These are phyloP conservation scores for Glyphotaelius pellucidus DNA, from an alignment of 2,888 invertebrate genomes.

Conservation along the genomic window DNA sequence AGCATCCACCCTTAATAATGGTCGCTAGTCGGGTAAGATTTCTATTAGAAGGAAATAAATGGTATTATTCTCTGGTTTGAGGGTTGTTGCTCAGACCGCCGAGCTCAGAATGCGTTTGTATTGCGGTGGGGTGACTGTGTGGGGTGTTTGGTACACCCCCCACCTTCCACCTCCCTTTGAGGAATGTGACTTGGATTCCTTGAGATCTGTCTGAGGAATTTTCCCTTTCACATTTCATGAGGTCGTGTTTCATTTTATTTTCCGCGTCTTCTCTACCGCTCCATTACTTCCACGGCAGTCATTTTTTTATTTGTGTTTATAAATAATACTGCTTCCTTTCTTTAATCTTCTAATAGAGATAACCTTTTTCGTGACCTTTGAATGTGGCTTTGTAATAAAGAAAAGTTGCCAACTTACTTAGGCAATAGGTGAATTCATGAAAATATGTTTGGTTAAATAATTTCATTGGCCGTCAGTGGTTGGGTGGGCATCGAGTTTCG, in stretches of 20 bases:
- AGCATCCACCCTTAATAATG: neutral
- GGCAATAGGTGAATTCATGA: neutral
- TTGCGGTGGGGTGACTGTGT: neutral
- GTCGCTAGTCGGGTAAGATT: neutral
- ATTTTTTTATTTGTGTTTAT: constrained; percentile 16
- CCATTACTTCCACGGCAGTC: constrained; percentile 10
- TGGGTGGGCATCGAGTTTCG: no score
- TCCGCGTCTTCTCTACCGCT: constrained; percentile 21
- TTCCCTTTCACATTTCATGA: constrained; percentile 36
- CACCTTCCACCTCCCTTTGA: neutral
- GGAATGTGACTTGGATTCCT: constrained; percentile 37
- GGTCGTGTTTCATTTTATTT: constrained; percentile 40
- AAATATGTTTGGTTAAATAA: neutral
- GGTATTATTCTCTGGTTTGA: neutral
- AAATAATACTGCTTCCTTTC: neutral
- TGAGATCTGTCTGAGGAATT: constrained; percentile 32
- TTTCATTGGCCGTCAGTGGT: no score
- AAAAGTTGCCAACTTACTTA: neutral
- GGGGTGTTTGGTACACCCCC: neutral
- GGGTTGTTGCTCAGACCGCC: neutral
- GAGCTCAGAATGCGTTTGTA: constrained; percentile 22
- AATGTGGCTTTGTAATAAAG: neutral
- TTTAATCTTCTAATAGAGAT: neutral
- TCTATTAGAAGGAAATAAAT: neutral
- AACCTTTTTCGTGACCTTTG: neutral